These are phyloP conservation scores for Neuroterus valhalla DNA, from an alignment of 1,140 invertebrate species.

Conservation along the genomic window DNA sequence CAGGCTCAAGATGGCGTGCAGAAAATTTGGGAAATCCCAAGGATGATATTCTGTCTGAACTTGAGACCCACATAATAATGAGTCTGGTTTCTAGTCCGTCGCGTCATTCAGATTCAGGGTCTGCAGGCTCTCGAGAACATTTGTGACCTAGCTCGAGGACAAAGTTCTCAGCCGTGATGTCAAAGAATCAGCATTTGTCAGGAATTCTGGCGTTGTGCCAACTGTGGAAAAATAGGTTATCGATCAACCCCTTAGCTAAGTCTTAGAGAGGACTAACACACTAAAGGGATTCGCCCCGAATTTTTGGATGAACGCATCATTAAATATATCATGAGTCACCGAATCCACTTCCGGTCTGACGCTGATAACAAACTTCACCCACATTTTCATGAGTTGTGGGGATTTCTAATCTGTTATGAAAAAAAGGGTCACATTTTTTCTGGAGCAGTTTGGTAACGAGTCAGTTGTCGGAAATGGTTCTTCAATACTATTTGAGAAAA, in stretches of 20 bases:
- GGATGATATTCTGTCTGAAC: background rate
- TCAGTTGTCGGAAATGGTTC: too few relatives aligned
- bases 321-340: background rate
- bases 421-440: too few relatives aligned
- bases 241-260: constrained; percentile 50
- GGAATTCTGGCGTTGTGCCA: constrained; percentile 60
- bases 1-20: background rate
- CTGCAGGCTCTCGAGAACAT: constrained; percentile 45
- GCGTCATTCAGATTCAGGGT: background rate
- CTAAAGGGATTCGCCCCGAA: background rate
- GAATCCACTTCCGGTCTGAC: background rate
- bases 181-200: constrained; percentile 44
- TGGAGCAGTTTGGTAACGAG: too few relatives aligned
- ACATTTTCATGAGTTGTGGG: too few relatives aligned
- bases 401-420: too few relatives aligned
- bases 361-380: too few relatives aligned
- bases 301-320: background rate
- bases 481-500: too few relatives aligned
- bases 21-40: background rate
- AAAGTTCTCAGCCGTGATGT: constrained; percentile 33
- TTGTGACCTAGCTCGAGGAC: constrained; percentile 49
- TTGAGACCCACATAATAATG: background rate
- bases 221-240: constrained; percentile 61
- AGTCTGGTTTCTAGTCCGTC: background rate
- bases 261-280: constrained; percentile 3